A percentile compares a stretch with the other conserved stretches of the same genome.
Evolutionary conservation across 92 coral and sea anemone genomes (phyloP).

Genomic region (Anthopleura xanthogrammica): DNA sequence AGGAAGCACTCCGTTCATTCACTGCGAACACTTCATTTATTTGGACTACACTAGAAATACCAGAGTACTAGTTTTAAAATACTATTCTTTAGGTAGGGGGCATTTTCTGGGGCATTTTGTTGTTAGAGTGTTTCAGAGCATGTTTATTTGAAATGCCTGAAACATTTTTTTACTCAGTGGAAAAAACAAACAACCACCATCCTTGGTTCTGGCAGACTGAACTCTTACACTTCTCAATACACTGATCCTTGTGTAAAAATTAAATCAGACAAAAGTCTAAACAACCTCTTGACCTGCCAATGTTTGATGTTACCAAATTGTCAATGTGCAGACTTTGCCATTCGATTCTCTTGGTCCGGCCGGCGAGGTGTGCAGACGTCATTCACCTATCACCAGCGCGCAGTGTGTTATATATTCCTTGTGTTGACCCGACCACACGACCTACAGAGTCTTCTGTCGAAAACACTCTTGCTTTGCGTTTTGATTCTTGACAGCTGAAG

Average conservation of each 20-base stretch:
- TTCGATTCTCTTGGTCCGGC: neutral
- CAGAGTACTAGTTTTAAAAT: neutral
- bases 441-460: neutral
- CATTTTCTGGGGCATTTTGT: too few relatives aligned
- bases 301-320: slow-evolving; percentile 5
- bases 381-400: neutral
- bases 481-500: slow-evolving; percentile 13
- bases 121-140: too few relatives aligned
- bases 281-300: slow-evolving; percentile 6
- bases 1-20: neutral
- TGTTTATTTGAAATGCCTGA: too few relatives aligned
- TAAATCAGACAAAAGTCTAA: neutral
- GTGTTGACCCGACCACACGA: slow-evolving; percentile 18
- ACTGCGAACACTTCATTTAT: too few relatives aligned
- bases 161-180: too few relatives aligned
- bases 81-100: neutral
- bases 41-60: neutral
- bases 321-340: slow-evolving; percentile 1
- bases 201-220: too few relatives aligned
- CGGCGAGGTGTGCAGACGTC: neutral
- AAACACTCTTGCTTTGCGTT: neutral
- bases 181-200: too few relatives aligned
- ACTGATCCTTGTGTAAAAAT: neutral
- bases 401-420: neutral
- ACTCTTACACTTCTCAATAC: neutral